Conservation (phyloP, 2,113 vertebrate genomes). For the Mormyrus iriodes region DNA sequence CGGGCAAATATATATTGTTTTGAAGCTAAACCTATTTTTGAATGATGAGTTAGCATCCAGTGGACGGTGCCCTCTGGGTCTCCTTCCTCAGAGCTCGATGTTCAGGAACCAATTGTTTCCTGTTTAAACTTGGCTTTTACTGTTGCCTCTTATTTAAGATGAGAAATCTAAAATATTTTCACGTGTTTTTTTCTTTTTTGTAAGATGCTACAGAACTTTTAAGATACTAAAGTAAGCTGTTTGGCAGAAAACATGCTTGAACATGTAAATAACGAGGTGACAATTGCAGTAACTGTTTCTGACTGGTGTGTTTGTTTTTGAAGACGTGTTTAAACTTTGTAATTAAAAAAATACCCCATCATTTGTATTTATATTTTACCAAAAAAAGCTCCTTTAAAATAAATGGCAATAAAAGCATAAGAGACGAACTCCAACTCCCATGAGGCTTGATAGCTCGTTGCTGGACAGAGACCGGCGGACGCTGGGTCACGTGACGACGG, state of each 20-base stretch:
- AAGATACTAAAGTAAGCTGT: constrained; percentile 77
- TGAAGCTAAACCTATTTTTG: constrained; percentile 75
- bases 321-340: constrained; percentile 97
- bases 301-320: constrained; percentile 87
- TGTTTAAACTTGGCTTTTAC: constrained; percentile 69
- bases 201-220: constrained; percentile 79
- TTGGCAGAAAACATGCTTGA: constrained; percentile 74
- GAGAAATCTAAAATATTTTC: constrained; percentile 87
- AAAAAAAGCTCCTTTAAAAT: constrained; percentile 82
- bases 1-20: constrained; percentile 73
- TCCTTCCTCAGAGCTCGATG: constrained; percentile 63
- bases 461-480: not conserved
- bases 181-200: constrained; percentile 70
- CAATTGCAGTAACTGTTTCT: constrained; percentile 78
- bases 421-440: constrained; percentile 41
- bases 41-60: constrained; percentile 70
- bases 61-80: constrained; percentile 49
- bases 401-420: constrained; percentile 83
- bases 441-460: constrained; percentile 16
- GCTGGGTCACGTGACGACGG: not conserved
- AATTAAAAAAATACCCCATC: constrained; percentile 89
- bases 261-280: constrained; percentile 85
- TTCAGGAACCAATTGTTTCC: constrained; percentile 75
- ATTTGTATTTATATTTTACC: constrained; percentile 99
- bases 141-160: constrained; percentile 92